Evolutionary conservation across 2,113 vertebrate species (phyloP).

Genomic region (Centropus unirufus): DNA sequence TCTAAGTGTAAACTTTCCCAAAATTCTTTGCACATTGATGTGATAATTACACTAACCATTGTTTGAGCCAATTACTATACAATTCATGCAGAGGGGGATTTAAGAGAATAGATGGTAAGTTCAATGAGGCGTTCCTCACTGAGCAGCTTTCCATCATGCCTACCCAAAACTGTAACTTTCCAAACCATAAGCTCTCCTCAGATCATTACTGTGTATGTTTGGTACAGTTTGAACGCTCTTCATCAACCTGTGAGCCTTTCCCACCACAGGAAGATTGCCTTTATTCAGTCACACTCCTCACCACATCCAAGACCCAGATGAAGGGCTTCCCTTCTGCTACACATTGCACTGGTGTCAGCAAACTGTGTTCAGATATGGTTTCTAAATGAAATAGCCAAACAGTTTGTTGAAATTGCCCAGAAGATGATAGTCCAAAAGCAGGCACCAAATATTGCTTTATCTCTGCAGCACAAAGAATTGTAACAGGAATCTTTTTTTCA

Average conservation of each 20-base stretch:
- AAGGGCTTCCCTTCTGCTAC: neutral
- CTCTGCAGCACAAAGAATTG: neutral
- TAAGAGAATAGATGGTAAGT: neutral
- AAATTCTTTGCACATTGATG: neutral
- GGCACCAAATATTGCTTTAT: neutral
- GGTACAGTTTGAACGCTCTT: neutral
- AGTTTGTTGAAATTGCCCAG: neutral
- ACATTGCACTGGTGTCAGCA: neutral
- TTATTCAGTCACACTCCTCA: neutral
- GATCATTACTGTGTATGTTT: neutral
- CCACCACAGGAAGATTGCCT: neutral
- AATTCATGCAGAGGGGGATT: neutral
- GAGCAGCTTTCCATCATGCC: neutral
- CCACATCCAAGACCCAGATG: neutral
- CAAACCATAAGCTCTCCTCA: neutral
- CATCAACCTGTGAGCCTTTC: neutral
- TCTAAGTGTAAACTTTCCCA: neutral
- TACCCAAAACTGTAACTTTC: neutral
- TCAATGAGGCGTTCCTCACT: neutral
- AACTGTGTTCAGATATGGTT: neutral
- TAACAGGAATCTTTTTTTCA: neutral
- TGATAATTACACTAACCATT: neutral
- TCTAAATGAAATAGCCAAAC: neutral
- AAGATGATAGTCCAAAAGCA: neutral
- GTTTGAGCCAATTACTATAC: neutral